Percentiles rank a stretch among this genome's conserved stretches.
phyloP scores from a whole-genome alignment of 2,888 invertebrate genomes.

The Cataglyphis altisquamis region DNA sequence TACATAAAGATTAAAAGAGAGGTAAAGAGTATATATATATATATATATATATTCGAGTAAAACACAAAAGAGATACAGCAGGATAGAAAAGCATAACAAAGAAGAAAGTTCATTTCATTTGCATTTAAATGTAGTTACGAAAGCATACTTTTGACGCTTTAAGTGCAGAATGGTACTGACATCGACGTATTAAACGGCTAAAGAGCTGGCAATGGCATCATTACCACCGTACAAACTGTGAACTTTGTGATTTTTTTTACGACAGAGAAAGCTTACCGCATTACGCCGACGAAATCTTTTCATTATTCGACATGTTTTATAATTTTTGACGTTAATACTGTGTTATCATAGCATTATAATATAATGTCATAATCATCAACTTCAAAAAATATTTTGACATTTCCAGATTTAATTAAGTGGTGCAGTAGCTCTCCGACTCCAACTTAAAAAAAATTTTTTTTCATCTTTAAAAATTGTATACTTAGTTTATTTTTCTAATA shows the following conservation, averaged over 20 bases:
- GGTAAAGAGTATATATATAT: not conserved
- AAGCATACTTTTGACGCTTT: conserved; percentile 29
- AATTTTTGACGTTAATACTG: conserved; percentile 5
- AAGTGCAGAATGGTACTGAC: conserved; percentile 7
- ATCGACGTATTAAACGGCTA: conserved; percentile 26
- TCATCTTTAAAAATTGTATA: not conserved
- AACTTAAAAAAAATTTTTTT: not conserved
- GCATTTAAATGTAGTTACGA: conserved; percentile 36
- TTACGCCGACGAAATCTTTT: not conserved
- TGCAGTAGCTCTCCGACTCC: not conserved
- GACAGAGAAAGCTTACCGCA: not conserved
- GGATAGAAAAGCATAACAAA: conserved; percentile 4
- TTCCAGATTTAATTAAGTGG: not conserved
- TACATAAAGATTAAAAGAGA: not conserved
- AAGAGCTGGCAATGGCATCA: not conserved
- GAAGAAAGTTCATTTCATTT: conserved; percentile 38
- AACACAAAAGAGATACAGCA: not conserved
- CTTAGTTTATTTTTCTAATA: not conserved
- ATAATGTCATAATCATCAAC: not conserved
- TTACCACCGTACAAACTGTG: conserved; percentile 16
- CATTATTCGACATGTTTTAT: not conserved
- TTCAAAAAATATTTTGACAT: not conserved
- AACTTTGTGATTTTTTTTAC: conserved; percentile 16
- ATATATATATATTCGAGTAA: not conserved
- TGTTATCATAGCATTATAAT: not conserved